phyloP scores from a whole-genome alignment of 2,797 vertebrate species.

The Poeciliopsis turneri region DNA sequence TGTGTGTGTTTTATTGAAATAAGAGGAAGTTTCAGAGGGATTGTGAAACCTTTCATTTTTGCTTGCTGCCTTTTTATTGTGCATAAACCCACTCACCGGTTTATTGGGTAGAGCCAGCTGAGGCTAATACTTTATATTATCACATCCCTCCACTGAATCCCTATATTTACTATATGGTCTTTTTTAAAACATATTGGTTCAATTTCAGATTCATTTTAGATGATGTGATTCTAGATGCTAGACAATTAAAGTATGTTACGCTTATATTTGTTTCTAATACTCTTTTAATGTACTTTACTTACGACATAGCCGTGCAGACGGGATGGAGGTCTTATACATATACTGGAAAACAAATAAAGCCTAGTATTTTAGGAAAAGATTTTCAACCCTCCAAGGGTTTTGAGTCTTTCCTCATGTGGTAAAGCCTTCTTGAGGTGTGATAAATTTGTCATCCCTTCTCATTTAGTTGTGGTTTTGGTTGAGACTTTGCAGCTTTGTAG shows the following conservation, averaged over 20 bases:
- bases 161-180: slow-evolving; percentile 5
- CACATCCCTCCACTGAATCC: not conserved
- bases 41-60: slow-evolving; percentile 27
- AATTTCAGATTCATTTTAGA: slow-evolving; percentile 8
- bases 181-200: slow-evolving; percentile 5
- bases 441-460: not conserved
- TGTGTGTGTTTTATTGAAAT: slow-evolving; percentile 5
- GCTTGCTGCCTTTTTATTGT: slow-evolving; percentile 22
- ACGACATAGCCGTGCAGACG: not conserved
- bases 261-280: not conserved
- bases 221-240: slow-evolving; percentile 2
- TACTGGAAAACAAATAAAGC: not conserved
- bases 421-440: not conserved
- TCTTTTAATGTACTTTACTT: not conserved
- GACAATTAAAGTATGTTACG: not conserved
- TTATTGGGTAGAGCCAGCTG: slow-evolving; percentile 14
- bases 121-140: slow-evolving; percentile 8
- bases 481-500: not conserved
- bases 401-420: not conserved
- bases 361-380: not conserved
- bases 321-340: not conserved
- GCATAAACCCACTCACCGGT: not conserved
- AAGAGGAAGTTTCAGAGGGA: slow-evolving; percentile 5
- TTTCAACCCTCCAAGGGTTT: not conserved
- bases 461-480: not conserved